Evolutionary conservation across 2,797 vertebrate genomes (phyloP), one percentile per base, ranked within the genome.

Genomic region (Mionectes olivaceus): DNA sequence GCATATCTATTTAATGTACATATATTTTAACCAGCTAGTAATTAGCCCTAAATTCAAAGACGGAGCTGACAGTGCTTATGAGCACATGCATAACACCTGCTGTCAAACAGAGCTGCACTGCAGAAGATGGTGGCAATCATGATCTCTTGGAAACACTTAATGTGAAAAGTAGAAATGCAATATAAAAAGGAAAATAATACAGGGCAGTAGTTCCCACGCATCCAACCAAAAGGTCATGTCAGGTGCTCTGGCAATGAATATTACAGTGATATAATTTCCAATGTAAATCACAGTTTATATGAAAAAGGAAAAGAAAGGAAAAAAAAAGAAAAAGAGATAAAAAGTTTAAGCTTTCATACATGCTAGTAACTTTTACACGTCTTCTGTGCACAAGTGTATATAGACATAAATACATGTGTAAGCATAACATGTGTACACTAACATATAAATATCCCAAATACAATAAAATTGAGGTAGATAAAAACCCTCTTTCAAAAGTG

Each of bases 281-380:
- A 21, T 37, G 14, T 43, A 87, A 83, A 75, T 64, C 60, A 39
- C 9, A 37, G 5, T 35, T 55, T 35, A 37, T 30, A 75, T 55
- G 28, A 30, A 63, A 76, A 25, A 19, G 22, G 2, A 14, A 28
- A 33, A 15, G 7, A 11, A 32, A 27, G 16, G 27, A 5, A 7
- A 35, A 5, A 32, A 7, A 6, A 11, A 55, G 22, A 7, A 0
- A 2, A 6, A 4, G 6, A 39, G 22, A 15, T 5, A 11, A 24
- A 13, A 12, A 10, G 2, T 32, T 65, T 23, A 56, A 53, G 49
- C 4, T 68, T 89, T 91, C 22, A n/a, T 56, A 56, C 2, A 9
- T 30, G 9, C 11, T 64, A 55, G 4, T 8, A 76, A 47, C 28
- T 77, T 92, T 59, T 44, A 13, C 7, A 24, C 7, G 24, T 44